These are phyloP conservation scores for Cenopis cana DNA, from an alignment of 2,888 invertebrate species.

Conservation along the genomic window DNA sequence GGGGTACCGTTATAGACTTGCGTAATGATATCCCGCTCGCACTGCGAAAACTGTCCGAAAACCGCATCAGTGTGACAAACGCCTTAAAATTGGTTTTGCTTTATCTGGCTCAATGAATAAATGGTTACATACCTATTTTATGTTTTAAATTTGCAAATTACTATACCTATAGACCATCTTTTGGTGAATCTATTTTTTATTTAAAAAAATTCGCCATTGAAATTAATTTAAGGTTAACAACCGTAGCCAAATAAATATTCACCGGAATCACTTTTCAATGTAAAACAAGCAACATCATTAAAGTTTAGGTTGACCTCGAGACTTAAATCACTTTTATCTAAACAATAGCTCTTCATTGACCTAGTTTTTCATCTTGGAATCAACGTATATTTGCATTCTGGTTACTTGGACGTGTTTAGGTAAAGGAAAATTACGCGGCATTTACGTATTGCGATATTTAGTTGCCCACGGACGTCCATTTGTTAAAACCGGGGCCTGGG, in stretches of 20 bases:
- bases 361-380: slow-evolving; percentile 51
- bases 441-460: slow-evolving; percentile 15
- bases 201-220: slow-evolving; percentile 20
- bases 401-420: slow-evolving; percentile 1
- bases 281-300: slow-evolving; percentile 43
- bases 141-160: no score
- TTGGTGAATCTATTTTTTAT: no score
- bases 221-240: slow-evolving; percentile 36
- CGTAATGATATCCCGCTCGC: no score
- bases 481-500: background rate
- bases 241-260: slow-evolving; percentile 39
- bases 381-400: slow-evolving; percentile 12
- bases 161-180: no score
- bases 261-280: slow-evolving; percentile 44
- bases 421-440: slow-evolving; percentile 2
- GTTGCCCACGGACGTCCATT: background rate
- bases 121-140: no score
- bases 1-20: no score
- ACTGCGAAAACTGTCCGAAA: no score
- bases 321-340: slow-evolving; percentile 51
- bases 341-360: slow-evolving; percentile 60
- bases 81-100: no score
- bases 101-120: no score
- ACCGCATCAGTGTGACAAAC: no score
- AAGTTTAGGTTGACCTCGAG: slow-evolving; percentile 50